Percentiles rank a stretch among this genome's conserved stretches.
phyloP scores from a whole-genome alignment of 2,797 vertebrate species.

The Balearica regulorum region DNA sequence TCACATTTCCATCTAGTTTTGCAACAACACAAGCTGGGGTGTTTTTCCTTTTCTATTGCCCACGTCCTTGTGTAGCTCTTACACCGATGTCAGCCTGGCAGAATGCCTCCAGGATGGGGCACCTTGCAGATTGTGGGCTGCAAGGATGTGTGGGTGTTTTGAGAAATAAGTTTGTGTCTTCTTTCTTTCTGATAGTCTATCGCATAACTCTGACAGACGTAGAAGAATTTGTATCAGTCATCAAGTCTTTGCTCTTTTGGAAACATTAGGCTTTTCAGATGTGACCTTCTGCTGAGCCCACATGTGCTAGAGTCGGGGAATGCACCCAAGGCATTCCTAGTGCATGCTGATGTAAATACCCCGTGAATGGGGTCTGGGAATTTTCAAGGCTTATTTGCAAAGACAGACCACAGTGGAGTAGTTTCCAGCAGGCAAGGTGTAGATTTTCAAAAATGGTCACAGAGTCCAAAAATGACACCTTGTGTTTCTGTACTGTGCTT shows the following conservation, averaged over 20 bases:
- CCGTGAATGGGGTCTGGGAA: not conserved
- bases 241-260: not conserved
- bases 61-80: not conserved
- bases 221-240: not conserved
- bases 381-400: constrained; percentile 26
- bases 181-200: not conserved
- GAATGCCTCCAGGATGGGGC: not conserved
- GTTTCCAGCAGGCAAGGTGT: constrained; percentile 23
- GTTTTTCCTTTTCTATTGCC: not conserved
- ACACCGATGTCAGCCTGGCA: not conserved
- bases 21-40: not conserved
- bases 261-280: not conserved
- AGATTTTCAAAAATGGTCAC: not conserved
- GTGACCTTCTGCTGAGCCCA: not conserved
- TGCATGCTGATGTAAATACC: not conserved
- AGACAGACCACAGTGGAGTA: not conserved
- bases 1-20: not conserved
- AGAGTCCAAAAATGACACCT: constrained; percentile 26
- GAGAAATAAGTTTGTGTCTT: not conserved
- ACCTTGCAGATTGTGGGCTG: not conserved
- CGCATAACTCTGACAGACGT: not conserved
- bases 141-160: not conserved
- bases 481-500: not conserved
- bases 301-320: not conserved
- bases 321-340: not conserved